Percentiles rank a stretch among this genome's conserved stretches.
Evolutionary conservation across 2,888 invertebrate species (phyloP).

Genomic region (Athalia cordata): DNA sequence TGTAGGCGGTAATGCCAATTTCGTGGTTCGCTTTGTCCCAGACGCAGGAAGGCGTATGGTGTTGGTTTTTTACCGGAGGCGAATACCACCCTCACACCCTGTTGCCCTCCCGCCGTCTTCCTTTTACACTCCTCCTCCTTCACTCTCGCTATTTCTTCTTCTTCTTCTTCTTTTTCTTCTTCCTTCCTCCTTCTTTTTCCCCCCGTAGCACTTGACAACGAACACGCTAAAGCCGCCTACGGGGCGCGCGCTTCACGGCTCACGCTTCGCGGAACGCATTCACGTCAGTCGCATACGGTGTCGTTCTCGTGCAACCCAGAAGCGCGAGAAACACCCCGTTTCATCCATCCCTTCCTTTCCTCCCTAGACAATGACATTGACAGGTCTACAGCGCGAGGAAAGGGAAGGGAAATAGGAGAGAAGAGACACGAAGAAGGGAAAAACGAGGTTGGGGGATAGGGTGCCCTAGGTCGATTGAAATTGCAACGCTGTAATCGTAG

Average conservation of each 20-base stretch:
- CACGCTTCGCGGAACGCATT: constrained; percentile 58
- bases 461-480: constrained; percentile 10
- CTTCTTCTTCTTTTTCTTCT: background rate
- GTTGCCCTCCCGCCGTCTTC: background rate
- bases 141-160: background rate
- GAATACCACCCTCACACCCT: constrained; percentile 12
- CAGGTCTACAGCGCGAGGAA: constrained; percentile 1
- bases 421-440: background rate
- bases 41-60: constrained; percentile 14
- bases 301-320: constrained; percentile 27
- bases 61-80: constrained; percentile 30
- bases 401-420: background rate
- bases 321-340: constrained; percentile 23
- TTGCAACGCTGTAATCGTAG: constrained; percentile 14
- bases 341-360: background rate
- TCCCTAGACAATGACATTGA: constrained; percentile 39
- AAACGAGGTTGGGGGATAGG: constrained; percentile 7
- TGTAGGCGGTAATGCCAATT: constrained; percentile 38
- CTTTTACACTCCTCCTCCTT: background rate
- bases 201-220: constrained; percentile 34
- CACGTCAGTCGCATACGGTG: constrained; percentile 58
- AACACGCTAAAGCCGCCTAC: constrained; percentile 38
- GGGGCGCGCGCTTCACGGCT: constrained; percentile 45
- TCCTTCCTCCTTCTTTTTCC: background rate
- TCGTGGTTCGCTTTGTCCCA: constrained; percentile 35